Percentiles rank a stretch among this genome's conserved stretches.
phyloP scores from a whole-genome alignment of 2,113 vertebrate genomes.

The Dromiciops gliroides region DNA sequence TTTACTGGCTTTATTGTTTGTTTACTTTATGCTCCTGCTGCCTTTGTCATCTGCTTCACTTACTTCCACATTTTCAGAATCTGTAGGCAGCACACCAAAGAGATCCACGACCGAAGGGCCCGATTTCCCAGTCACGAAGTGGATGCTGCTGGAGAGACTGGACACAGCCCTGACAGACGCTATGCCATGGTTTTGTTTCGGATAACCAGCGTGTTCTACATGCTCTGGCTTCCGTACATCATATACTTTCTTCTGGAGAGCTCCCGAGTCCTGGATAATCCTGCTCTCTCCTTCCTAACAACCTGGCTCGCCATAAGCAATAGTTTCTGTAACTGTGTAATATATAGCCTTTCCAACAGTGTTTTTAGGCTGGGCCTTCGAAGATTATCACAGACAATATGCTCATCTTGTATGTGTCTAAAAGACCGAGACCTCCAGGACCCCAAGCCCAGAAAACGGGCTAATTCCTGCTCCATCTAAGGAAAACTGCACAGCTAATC shows the following conservation, averaged over 20 bases:
- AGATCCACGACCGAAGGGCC: slow-evolving; percentile 95
- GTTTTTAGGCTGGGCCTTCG: slow-evolving; percentile 97
- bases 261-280: slow-evolving; percentile 93
- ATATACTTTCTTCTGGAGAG: slow-evolving; percentile 98
- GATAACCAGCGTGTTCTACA: slow-evolving; percentile 98
- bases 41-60: slow-evolving; percentile 97
- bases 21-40: slow-evolving; percentile 96
- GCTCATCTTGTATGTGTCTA: slow-evolving; percentile 89
- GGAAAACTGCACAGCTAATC: slow-evolving; percentile 47
- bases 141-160: slow-evolving; percentile 90
- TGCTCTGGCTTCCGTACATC: slow-evolving; percentile 99
- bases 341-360: slow-evolving; percentile 98
- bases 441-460: slow-evolving; percentile 93
- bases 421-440: slow-evolving; percentile 90
- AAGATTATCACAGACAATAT: slow-evolving; percentile 95
- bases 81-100: slow-evolving; percentile 98
- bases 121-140: slow-evolving; percentile 96
- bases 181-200: slow-evolving; percentile 98
- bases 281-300: slow-evolving; percentile 95
- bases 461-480: slow-evolving; percentile 97
- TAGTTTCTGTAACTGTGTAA: slow-evolving; percentile 99
- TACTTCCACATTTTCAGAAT: slow-evolving; percentile 99
- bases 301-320: slow-evolving; percentile 99
- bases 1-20: slow-evolving; percentile 98
- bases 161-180: slow-evolving; percentile 92